Percentiles rank a stretch among this genome's conserved stretches.
phyloP scores from a whole-genome alignment of 2,797 vertebrate species.

The Lacerta bilineata region DNA sequence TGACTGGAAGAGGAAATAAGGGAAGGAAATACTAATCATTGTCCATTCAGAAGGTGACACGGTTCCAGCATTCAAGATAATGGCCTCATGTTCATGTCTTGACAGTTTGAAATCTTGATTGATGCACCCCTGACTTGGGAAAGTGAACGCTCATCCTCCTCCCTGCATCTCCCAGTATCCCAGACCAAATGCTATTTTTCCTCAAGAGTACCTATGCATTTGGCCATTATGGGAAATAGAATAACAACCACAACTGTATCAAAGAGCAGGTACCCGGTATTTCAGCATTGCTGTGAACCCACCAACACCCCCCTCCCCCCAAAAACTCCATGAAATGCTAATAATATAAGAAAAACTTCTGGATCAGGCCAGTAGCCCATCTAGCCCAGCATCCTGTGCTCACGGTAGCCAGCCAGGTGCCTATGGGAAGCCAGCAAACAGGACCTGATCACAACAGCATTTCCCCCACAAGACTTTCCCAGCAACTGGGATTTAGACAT shows the following conservation, averaged over 20 bases:
- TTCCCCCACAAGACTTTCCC: too few species aligned
- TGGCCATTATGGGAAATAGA: not conserved
- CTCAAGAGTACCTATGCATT: not conserved
- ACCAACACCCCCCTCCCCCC: too few species aligned
- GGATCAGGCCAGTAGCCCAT: not conserved
- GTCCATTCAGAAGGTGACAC: constrained; percentile 24
- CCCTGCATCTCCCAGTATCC: not conserved
- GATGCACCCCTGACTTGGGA: constrained; percentile 11
- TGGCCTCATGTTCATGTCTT: constrained; percentile 24
- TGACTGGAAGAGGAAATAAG: constrained; percentile 21
- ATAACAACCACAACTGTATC: not conserved
- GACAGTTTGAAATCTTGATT: constrained; percentile 21
- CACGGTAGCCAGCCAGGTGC: too few species aligned
- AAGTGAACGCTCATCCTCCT: not conserved
- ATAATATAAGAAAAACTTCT: not conserved
- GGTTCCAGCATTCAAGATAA: constrained; percentile 32
- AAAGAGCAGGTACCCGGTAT: not conserved
- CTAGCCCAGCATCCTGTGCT: too few species aligned
- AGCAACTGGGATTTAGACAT: too few species aligned
- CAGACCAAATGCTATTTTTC: not conserved
- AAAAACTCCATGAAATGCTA: not conserved
- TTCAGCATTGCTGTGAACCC: not conserved
- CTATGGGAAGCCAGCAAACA: too few species aligned
- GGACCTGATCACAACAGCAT: too few species aligned
- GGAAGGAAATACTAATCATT: constrained; percentile 14